Base-by-base conservation (phyloP, 1,140 invertebrate species). In the Drosophila funebris region DNA sequence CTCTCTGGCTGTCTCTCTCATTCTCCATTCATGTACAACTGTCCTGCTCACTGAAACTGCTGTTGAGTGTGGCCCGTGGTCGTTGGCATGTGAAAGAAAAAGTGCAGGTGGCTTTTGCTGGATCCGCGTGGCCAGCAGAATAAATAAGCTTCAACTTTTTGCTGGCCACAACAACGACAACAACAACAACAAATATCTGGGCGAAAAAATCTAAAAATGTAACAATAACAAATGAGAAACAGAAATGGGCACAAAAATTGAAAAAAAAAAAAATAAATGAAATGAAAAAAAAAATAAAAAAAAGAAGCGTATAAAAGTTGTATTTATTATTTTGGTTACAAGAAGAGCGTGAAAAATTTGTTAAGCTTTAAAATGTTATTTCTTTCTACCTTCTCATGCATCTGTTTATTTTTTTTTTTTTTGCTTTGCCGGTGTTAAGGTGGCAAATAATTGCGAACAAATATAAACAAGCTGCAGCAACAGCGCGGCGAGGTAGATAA, bases 71-170 rank as follows among this genome's bases (percentile, higher is more conserved):
- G 72, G 54, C 67, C 41, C 48, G 69, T 79, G 80, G 76, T 79
- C 80, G 76, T 56, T 78, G 82, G 73, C 77, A 74, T 64, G 82
- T 77, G 66, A 81, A 85, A 87, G 81, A 87, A 85, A 85, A 85
- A 87, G 78, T 85, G 78, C 82, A 85, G 82, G 82, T 85, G 82
- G 82, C 73, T 77, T 69, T 76, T 62, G 48, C 46, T 56, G 39
- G 61, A 60, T 71, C 50, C 44, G 54, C 76, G 31, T 54, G 46
- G 31, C 66, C 66, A 76, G 60, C 58, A 64, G 44, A 85, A 85
- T 81, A 85, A 85, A 85, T 81, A 82, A 87, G 82, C 73, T 82
- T 87, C 50, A 85, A 77, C 78, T 85, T 85, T 83, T 77, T 87
- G 67, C 52, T 73, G 46, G 76, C 80, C 80, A 63, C 77, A 76